These are phyloP conservation scores for Megamerina dolium DNA, from an alignment of 2,888 invertebrate genomes.

Conservation along the genomic window DNA sequence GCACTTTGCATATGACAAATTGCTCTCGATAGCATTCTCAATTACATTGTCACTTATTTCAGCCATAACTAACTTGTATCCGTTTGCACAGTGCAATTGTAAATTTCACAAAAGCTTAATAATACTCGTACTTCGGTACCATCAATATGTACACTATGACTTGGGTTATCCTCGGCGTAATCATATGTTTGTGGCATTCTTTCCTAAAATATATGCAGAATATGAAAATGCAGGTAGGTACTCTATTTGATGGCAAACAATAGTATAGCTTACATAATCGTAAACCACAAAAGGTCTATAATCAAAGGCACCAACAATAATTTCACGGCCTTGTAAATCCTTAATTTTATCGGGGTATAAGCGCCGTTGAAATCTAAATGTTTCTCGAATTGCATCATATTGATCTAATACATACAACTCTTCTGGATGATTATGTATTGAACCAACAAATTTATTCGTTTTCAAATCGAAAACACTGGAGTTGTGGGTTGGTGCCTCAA, in stretches of 20 bases:
- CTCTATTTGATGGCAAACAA: too few species aligned
- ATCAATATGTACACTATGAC: conserved; percentile 44
- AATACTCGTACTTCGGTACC: conserved; percentile 53
- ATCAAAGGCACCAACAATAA: conserved; percentile 34
- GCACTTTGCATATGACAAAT: too few species aligned
- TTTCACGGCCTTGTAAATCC: conserved; percentile 36
- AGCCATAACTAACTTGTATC: conserved; percentile 30
- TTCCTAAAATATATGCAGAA: conserved; percentile 15
- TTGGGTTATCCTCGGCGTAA: conserved; percentile 18
- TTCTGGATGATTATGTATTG: conserved; percentile 19
- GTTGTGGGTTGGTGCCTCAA: conserved; percentile 25
- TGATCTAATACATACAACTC: conserved; percentile 24
- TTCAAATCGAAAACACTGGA: conserved; percentile 31
- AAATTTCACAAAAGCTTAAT: conserved; percentile 42
- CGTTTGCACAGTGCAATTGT: conserved; percentile 50
- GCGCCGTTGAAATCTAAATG: conserved; percentile 13
- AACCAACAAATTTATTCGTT: conserved; percentile 38
- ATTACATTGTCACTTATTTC: too few species aligned
- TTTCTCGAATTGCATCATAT: conserved; percentile 22
- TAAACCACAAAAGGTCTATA: conserved; percentile 41
- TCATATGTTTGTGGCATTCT: conserved; percentile 24
- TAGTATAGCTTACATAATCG: conserved; percentile 27
- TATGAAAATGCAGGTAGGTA: too few species aligned
- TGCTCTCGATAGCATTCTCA: too few species aligned
- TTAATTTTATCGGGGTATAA: conserved; percentile 27